phyloP scores from a whole-genome alignment of 2,113 vertebrate genomes.

The Nipponia nippon region DNA sequence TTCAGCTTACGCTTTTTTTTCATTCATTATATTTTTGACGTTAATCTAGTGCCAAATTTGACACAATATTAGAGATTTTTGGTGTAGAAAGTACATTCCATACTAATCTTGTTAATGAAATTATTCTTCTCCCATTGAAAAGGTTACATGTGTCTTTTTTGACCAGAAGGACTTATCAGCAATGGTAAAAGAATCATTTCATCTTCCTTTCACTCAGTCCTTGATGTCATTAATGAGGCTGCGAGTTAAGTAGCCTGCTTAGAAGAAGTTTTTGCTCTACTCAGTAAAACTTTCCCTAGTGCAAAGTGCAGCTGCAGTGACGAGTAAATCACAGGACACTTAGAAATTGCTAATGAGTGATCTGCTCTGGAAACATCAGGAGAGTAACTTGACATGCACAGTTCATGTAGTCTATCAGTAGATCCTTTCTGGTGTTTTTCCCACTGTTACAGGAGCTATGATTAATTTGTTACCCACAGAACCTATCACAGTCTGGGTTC shows the following conservation, averaged over 20 bases:
- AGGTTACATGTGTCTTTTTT: background rate
- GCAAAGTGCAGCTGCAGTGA: background rate
- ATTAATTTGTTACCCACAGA: background rate
- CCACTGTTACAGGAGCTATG: fast-evolving
- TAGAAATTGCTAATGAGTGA: background rate
- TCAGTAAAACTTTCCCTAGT: background rate
- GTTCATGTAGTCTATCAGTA: background rate
- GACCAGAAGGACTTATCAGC: background rate
- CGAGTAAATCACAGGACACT: background rate
- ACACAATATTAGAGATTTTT: background rate
- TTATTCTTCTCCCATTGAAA: background rate
- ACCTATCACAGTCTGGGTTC: background rate
- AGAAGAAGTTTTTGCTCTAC: background rate
- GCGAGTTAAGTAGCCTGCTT: background rate
- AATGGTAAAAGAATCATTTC: background rate
- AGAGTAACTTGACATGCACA: background rate
- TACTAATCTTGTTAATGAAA: background rate
- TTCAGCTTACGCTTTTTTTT: background rate
- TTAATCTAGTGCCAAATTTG: background rate
- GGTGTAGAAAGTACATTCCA: background rate
- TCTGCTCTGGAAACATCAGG: background rate
- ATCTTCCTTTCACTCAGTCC: background rate
- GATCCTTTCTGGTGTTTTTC: background rate
- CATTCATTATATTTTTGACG: background rate
- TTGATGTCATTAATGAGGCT: background rate